Evolutionary conservation across 2,113 vertebrate species (phyloP).

Genomic region (Dasyprocta punctata): DNA sequence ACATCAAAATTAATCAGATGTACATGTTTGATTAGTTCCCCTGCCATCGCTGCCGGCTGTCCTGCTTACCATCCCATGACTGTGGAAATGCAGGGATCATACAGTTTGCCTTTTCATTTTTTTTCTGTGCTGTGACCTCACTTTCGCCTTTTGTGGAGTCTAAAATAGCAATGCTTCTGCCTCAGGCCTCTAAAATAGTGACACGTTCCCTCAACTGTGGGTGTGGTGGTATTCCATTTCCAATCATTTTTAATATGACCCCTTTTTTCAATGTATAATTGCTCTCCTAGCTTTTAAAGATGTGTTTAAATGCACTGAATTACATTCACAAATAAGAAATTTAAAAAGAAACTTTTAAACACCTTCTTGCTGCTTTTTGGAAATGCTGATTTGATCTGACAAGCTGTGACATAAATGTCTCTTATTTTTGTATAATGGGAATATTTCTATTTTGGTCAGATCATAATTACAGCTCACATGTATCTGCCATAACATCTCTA

Average conservation of each 20-base stretch:
- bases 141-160: constrained; percentile 42
- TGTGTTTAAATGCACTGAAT: neutral
- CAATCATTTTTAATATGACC: constrained; percentile 41
- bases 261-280: neutral
- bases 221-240: neutral
- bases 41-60: neutral
- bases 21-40: constrained; percentile 66
- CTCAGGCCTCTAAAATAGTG: constrained; percentile 25
- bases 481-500: neutral
- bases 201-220: neutral
- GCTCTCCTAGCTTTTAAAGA: neutral
- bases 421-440: constrained; percentile 18
- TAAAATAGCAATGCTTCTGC: constrained; percentile 47
- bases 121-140: constrained; percentile 13
- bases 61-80: neutral
- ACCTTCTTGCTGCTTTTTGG: neutral
- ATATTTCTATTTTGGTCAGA: constrained; percentile 37
- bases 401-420: constrained; percentile 41
- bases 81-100: neutral
- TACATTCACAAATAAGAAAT: neutral
- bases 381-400: constrained; percentile 26
- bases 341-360: neutral
- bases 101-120: neutral
- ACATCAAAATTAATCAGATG: constrained; percentile 66
- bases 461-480: constrained; percentile 26